These are phyloP conservation scores for Cariama cristata DNA, from an alignment of 2,113 vertebrate species.

Conservation along the genomic window DNA sequence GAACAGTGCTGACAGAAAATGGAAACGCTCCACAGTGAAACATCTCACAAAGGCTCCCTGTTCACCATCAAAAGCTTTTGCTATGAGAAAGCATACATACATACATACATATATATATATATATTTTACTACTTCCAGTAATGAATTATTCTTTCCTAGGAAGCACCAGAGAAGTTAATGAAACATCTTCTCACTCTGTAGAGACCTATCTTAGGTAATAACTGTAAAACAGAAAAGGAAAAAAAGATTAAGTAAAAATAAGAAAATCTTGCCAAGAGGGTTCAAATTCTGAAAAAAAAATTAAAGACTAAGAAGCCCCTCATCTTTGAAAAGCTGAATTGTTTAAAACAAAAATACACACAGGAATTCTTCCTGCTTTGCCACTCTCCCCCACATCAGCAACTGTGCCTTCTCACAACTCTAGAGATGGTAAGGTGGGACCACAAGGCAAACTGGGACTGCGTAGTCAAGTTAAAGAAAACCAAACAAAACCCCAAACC, in stretches of 20 bases:
- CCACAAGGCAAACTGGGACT: neutral
- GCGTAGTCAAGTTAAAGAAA: neutral
- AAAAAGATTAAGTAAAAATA: neutral
- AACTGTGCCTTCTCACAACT: neutral
- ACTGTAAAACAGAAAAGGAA: neutral
- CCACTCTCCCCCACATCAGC: neutral
- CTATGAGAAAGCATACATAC: neutral
- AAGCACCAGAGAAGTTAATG: neutral
- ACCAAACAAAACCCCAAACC: neutral
- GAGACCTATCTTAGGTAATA: neutral
- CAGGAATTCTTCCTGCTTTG: neutral
- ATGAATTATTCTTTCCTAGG: neutral
- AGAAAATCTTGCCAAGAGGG: neutral
- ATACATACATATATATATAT: neutral
- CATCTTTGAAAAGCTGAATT: neutral
- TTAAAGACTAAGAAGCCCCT: neutral
- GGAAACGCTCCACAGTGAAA: neutral
- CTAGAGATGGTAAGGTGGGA: neutral
- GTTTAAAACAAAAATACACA: neutral
- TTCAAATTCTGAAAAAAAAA: neutral
- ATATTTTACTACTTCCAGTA: neutral
- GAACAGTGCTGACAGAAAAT: neutral
- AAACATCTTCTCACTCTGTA: neutral
- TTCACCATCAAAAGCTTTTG: neutral
- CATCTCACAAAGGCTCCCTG: neutral